Conservation (phyloP, 2,888 invertebrate genomes). For the Aelia acuminata region DNA sequence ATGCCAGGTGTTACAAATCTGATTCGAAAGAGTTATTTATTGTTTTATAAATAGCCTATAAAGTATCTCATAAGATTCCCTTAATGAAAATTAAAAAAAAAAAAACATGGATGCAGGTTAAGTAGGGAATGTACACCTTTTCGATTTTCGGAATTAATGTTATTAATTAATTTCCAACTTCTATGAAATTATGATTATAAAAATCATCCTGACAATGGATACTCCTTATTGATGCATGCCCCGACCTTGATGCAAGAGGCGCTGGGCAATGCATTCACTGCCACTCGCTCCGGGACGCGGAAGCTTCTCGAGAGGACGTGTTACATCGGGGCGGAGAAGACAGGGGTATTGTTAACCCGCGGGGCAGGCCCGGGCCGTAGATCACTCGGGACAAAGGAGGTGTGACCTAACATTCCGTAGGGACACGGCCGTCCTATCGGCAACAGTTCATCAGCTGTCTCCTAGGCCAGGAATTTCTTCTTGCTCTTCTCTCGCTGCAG, state of each 20-base stretch:
- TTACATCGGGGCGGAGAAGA: neutral
- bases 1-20: too few species aligned
- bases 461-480: neutral
- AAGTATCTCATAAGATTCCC: too few species aligned
- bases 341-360: neutral
- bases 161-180: too few species aligned
- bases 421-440: neutral
- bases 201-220: too few species aligned
- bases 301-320: neutral
- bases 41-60: too few species aligned
- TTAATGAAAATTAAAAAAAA: too few species aligned
- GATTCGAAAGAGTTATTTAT: too few species aligned
- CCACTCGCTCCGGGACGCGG: conserved; percentile 31
- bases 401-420: conserved; percentile 45
- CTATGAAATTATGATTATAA: too few species aligned
- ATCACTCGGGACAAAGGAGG: conserved; percentile 37
- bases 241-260: neutral
- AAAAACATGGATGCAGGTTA: too few species aligned
- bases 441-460: conserved; percentile 27
- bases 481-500: neutral
- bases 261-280: neutral
- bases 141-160: too few species aligned
- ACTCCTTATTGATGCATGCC: neutral
- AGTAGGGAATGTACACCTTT: too few species aligned
- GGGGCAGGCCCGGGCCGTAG: neutral